Percentiles rank a stretch among this genome's conserved stretches.
phyloP scores from a whole-genome alignment of 2,888 invertebrate species.

The Zygothrica quintamaculata region DNA sequence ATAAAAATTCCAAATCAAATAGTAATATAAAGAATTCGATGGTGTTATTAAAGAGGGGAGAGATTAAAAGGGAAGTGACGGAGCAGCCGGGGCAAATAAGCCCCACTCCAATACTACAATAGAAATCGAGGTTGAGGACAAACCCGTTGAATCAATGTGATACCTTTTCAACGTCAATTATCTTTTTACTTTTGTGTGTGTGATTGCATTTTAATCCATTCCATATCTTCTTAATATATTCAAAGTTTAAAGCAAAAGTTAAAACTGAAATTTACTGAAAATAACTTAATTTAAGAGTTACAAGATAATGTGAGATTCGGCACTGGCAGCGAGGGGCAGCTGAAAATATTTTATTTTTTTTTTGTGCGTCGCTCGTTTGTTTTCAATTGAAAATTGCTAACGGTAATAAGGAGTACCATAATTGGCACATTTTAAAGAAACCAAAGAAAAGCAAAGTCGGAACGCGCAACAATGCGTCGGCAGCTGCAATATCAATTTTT shows the following conservation, averaged over 20 bases:
- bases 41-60: too few relatives aligned
- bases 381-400: conserved; percentile 27
- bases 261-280: too few relatives aligned
- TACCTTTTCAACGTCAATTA: too few relatives aligned
- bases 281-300: too few relatives aligned
- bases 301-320: neutral
- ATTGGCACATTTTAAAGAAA: conserved; percentile 60
- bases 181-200: too few relatives aligned
- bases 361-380: conserved; percentile 21
- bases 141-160: too few relatives aligned
- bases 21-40: conserved; percentile 60
- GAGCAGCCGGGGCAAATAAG: neutral
- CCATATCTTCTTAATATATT: too few relatives aligned
- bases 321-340: conserved; percentile 13
- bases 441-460: conserved; percentile 26
- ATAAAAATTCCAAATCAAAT: conserved; percentile 69
- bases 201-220: too few relatives aligned
- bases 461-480: conserved; percentile 39
- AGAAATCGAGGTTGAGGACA: too few relatives aligned
- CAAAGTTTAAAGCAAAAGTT: too few relatives aligned
- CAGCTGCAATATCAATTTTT: conserved; percentile 23
- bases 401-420: conserved; percentile 56
- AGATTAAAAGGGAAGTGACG: neutral
- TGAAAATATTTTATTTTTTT: conserved; percentile 10
- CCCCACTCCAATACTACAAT: too few relatives aligned